Evolutionary conservation across 1,140 invertebrate species (phyloP), one percentile per base, ranked within the genome.

Genomic region (Chelonus insularis): DNA sequence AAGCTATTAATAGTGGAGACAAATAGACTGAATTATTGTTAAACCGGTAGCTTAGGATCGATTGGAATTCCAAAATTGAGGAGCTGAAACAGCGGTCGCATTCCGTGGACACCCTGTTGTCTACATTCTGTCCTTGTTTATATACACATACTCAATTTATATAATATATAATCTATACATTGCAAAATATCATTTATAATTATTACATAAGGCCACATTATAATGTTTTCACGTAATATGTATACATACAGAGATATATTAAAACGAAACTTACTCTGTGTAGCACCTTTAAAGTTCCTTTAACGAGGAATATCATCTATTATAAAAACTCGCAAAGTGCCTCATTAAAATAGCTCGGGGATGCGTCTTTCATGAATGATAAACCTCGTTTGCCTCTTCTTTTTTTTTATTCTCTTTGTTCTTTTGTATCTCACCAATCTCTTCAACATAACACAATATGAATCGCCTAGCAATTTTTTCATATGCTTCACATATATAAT

Each of bases 301-400:
- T 60, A 60, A 60, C 58, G 58, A 60, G 57, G 36, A 36, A 60
- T 52, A 60, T 60, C 37, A 32, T 60, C 50, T 45, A 60, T 60
- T 60, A 50, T 60, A 55, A 18, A 36, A 18, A 47, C 39, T 63
- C 50, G 21, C 55, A 50, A 63, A 63, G 57, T 63, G 54, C 20
- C 63, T 65, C 59, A 65, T 65, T 65, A 65, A 57, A 62, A 55
- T 41, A 47, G 12, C 39, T 21, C 63, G 16, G 29, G 48, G 50
- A 48, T 58, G 59, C 47, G 25, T 57, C 20, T 62, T 65, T 65
- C 62, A 62, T 62, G 63, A 65, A 57, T 65, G 54, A 57, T 62
- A 65, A 65, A 52, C 48, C 32, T 57, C 43, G 18, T 14, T 37
- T 6, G 8, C 25, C 21, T 36, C 16, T 41, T 32, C 45, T 34